phyloP scores from a whole-genome alignment of 2,113 vertebrate species.

The Brachypteracias leptosomus region DNA sequence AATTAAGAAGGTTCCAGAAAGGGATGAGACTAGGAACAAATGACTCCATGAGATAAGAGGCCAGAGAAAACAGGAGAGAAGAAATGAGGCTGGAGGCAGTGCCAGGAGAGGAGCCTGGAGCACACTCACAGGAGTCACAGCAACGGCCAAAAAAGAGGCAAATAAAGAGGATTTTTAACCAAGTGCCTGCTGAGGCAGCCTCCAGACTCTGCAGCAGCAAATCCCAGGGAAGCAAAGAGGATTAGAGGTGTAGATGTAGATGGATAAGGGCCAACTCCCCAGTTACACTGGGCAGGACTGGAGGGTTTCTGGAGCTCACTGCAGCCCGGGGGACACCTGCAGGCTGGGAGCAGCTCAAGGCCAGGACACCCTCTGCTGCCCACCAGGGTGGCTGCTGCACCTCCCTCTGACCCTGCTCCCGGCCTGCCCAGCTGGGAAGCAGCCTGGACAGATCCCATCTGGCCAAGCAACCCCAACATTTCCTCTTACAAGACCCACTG shows the following conservation, averaged over 20 bases:
- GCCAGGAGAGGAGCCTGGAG: background rate
- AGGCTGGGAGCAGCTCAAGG: background rate
- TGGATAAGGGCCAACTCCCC: background rate
- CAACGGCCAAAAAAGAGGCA: background rate
- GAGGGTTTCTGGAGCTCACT: background rate
- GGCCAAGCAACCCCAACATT: background rate
- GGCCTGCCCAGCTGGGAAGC: fast-evolving
- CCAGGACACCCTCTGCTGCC: background rate
- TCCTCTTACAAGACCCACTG: background rate
- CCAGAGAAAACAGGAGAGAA: background rate
- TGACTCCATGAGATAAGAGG: background rate
- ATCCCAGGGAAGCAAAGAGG: constrained; percentile 7
- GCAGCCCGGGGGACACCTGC: background rate
- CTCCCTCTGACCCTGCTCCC: fast-evolving
- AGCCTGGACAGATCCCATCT: background rate
- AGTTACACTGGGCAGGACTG: background rate
- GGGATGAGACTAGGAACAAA: background rate
- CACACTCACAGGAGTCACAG: background rate
- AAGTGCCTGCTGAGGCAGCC: background rate
- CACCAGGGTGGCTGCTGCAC: fast-evolving
- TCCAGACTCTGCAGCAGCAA: background rate
- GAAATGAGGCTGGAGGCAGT: background rate
- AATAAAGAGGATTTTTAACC: background rate
- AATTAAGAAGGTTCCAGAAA: background rate
- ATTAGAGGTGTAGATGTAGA: background rate